Percentiles rank a stretch among this genome's conserved stretches.
Conservation (phyloP, 1,140 invertebrate species). For the Pomacea maculata region DNA sequence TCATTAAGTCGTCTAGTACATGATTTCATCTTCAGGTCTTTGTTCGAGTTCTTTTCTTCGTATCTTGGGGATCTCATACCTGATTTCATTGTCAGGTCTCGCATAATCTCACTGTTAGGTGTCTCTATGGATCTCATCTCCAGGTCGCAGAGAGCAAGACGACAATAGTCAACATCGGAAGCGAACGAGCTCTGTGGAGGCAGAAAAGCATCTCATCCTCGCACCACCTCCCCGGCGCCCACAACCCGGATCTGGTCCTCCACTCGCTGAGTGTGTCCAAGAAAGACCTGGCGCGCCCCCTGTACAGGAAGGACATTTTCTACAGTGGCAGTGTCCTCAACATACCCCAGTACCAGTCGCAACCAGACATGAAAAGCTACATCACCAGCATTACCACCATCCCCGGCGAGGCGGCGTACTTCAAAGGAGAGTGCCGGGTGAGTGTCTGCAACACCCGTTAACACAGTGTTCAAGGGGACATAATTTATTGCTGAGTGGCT, state of each 20-base stretch:
- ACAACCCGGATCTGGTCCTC: conserved; percentile 9
- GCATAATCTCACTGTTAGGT: neutral
- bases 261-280: conserved; percentile 41
- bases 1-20: neutral
- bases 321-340: conserved; percentile 94
- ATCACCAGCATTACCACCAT: conserved; percentile 63
- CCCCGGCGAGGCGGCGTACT: conserved; percentile 46
- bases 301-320: conserved; percentile 97
- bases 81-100: neutral
- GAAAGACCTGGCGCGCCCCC: conserved; percentile 80
- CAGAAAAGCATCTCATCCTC: conserved; percentile 8
- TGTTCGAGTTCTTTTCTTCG: too few relatives aligned
- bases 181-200: conserved; percentile 29
- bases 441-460: neutral
- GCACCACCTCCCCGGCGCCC: conserved; percentile 9
- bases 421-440: conserved; percentile 61
- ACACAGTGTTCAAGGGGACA: too few relatives aligned
- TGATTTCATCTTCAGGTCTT: neutral
- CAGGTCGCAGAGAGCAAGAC: conserved; percentile 18
- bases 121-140: neutral
- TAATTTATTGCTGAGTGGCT: neutral
- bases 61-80: neutral
- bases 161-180: conserved; percentile 26
- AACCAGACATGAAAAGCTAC: conserved; percentile 80
- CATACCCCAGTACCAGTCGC: conserved; percentile 86